Evolutionary conservation across 2,888 invertebrate species (phyloP), one percentile per base, ranked within the genome.

Genomic region (Helicoverpa assulta): DNA sequence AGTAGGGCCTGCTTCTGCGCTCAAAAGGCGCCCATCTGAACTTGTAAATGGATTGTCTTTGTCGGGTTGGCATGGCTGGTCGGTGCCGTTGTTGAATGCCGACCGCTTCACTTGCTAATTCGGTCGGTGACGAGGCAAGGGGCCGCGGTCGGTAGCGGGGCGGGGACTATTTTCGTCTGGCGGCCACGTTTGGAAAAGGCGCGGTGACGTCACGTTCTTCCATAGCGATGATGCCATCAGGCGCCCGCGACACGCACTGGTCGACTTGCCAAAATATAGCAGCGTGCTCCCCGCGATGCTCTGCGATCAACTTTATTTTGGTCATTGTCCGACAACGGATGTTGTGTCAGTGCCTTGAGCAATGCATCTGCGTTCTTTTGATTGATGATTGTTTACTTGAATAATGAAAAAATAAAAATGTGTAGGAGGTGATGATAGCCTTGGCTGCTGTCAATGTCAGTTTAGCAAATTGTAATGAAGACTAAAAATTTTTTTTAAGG

Each of bases 131-230:
- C 94, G 92, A 88, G 85, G 88, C 85, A 87, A 90, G 93, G 91
- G 94, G 93, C 91, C 89, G 89, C 88, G 85, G 86, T 83, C 80
- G 90, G 91, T 87, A 88, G 93, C 87, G 93, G 92, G 91, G 92
- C 90, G 94, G 94, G 93, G 92, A 90, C 95, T 95, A 95, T 95
- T 95, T 95, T 95, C 92, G 95, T 95, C 95, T 95, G 95, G 94
- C 95, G 93, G 95, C 94, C 94, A 94, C 95, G 95, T 95, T 95
- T 95, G 95, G 94, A 95, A 95, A 95, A 95, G 93, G 95, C 90
- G 90, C 86, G 94, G 89, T 95, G 95, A 95, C 95, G 95, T 95
- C 95, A 95, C 93, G 90, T 88, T 92, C 92, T 91, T 93, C 94
- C 90, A 90, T 91, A 90, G 95, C 95, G 95, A 94, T 95, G 95